Conservation (phyloP, 2,888 invertebrate genomes). For the Gastrophysa polygoni region DNA sequence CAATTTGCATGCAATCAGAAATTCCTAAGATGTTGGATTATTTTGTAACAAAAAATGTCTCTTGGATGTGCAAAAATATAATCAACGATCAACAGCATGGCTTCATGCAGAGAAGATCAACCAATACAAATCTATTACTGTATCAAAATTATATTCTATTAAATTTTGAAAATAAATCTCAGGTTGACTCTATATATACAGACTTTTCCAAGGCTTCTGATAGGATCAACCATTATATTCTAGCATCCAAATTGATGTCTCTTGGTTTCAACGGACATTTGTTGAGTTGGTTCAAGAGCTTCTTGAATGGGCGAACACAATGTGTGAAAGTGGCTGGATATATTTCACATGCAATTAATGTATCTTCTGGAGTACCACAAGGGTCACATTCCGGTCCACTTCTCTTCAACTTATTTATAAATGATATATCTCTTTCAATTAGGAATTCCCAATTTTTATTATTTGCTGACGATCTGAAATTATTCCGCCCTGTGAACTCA, state of each 20-base stretch:
- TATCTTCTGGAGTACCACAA: slow-evolving; percentile 7
- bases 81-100: background rate
- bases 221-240: background rate
- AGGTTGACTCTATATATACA: background rate
- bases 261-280: background rate
- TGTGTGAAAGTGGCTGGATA: slow-evolving; percentile 2
- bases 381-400: background rate
- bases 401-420: background rate
- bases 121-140: background rate
- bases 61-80: slow-evolving; percentile 1
- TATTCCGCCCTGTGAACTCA: background rate
- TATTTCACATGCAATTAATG: background rate
- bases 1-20: background rate
- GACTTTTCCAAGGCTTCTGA: background rate
- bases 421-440: too few species aligned
- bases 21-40: slow-evolving; percentile 1
- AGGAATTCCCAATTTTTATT: background rate
- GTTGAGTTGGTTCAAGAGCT: background rate
- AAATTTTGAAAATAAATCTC: background rate
- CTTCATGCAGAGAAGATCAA: background rate
- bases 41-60: slow-evolving; percentile 1
- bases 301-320: background rate
- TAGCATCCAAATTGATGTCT: background rate
- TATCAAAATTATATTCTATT: background rate
- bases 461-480: background rate